A percentile compares a stretch with the other conserved stretches of the same genome.
Conservation (phyloP, 1,140 invertebrate species). For the Orchestia grillus region DNA sequence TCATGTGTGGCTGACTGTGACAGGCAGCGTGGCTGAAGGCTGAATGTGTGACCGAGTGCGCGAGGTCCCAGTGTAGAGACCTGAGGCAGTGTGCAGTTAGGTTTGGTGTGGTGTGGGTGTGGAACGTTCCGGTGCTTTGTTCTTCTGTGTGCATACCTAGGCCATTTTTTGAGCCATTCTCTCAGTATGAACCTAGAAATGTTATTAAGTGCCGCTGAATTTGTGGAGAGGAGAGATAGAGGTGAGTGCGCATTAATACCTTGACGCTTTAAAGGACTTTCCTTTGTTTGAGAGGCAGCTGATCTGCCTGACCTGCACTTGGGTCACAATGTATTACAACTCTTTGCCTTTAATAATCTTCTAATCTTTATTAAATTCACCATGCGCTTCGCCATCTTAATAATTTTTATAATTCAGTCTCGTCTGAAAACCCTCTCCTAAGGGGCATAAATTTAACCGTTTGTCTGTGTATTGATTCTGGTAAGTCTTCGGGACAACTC, state of each 20-base stretch:
- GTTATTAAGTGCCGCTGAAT: slow-evolving; percentile 55
- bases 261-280: neutral
- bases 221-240: slow-evolving; percentile 50
- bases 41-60: neutral
- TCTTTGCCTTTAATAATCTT: neutral
- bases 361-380: neutral
- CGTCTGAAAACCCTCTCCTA: no score
- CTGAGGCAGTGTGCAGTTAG: slow-evolving; percentile 4
- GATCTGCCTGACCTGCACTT: neutral
- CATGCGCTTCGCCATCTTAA: neutral
- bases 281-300: slow-evolving; percentile 42
- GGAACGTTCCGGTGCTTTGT: neutral
- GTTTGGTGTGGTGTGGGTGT: slow-evolving; percentile 38
- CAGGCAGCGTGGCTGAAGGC: slow-evolving; percentile 20
- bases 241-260: neutral
- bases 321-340: slow-evolving; percentile 1
- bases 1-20: neutral
- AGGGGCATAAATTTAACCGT: neutral
- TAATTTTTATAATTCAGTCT: no score
- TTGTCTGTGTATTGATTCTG: neutral
- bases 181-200: slow-evolving; percentile 48
- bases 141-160: slow-evolving; percentile 32
- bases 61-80: neutral
- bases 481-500: neutral
- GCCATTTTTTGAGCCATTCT: slow-evolving; percentile 31